phyloP scores from a whole-genome alignment of 2,888 invertebrate species.

The Amiota communis region DNA sequence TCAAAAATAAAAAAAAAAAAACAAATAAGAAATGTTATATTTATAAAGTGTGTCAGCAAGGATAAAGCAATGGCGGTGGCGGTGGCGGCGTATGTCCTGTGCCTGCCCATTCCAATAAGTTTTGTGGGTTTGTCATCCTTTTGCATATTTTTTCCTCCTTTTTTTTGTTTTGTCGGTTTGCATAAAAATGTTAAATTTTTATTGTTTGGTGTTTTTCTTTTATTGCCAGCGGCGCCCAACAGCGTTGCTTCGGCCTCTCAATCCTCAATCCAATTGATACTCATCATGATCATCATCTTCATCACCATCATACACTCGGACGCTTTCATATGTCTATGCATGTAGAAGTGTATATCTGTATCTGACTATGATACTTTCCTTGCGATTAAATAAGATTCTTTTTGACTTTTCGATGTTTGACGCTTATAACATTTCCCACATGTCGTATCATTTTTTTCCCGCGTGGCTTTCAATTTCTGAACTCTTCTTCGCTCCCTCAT shows the following conservation, averaged over 20 bases:
- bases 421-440: slow-evolving; percentile 56
- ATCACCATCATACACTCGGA: slow-evolving; percentile 28
- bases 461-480: slow-evolving; percentile 49
- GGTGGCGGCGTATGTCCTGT: slow-evolving; percentile 38
- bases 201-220: slow-evolving; percentile 60
- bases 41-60: slow-evolving; percentile 16
- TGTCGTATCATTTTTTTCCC: slow-evolving; percentile 63
- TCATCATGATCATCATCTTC: not conserved
- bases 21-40: slow-evolving; percentile 37
- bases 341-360: too few relatives aligned
- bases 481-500: too few relatives aligned
- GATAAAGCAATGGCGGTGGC: not conserved
- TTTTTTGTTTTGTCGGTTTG: slow-evolving; percentile 37
- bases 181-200: slow-evolving; percentile 60
- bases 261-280: too few relatives aligned
- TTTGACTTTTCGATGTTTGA: slow-evolving; percentile 51
- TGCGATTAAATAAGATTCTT: slow-evolving; percentile 16
- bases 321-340: not conserved
- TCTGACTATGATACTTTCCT: not conserved
- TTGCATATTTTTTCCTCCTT: slow-evolving; percentile 27
- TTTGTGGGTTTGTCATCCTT: not conserved
- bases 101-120: slow-evolving; percentile 20
- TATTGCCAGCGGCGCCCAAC: slow-evolving; percentile 59
- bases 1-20: slow-evolving; percentile 42
- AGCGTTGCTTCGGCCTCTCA: slow-evolving; percentile 37